A percentile compares a stretch with the other conserved stretches of the same genome.
Evolutionary conservation across 1,140 invertebrate genomes (phyloP).

Genomic region (Nixonia krombeini): DNA sequence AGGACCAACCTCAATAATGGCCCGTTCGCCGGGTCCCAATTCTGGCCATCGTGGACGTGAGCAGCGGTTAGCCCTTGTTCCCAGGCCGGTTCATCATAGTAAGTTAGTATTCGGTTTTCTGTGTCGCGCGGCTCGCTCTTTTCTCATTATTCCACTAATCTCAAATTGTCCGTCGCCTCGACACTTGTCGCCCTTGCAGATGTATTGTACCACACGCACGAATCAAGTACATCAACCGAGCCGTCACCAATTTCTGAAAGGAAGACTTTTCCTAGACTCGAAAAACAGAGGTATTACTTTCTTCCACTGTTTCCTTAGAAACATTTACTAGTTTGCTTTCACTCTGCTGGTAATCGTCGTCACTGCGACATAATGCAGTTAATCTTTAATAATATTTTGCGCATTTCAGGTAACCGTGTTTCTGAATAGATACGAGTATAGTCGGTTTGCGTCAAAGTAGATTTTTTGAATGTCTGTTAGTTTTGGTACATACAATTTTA

Average conservation of each 20-base stretch:
- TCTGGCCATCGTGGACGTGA: constrained; percentile 60
- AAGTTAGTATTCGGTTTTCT: constrained; percentile 74
- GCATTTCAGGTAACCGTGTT: too few species aligned
- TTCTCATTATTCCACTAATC: constrained; percentile 13
- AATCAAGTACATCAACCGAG: constrained; percentile 73
- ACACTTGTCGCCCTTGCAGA: constrained; percentile 57
- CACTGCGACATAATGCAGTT: too few species aligned
- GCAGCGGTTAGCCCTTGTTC: constrained; percentile 65
- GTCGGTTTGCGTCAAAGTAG: too few species aligned
- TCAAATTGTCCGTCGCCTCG: constrained; percentile 27
- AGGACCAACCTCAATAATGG: constrained; percentile 62
- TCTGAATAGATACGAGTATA: too few species aligned
- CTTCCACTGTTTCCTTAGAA: neutral
- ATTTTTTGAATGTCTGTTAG: too few species aligned
- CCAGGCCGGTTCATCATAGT: constrained; percentile 75
- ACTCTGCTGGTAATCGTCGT: too few species aligned
- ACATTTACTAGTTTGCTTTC: neutral
- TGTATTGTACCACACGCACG: constrained; percentile 72
- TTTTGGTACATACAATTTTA: too few species aligned
- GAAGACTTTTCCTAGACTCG: constrained; percentile 69
- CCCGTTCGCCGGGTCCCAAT: constrained; percentile 63
- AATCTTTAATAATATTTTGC: too few species aligned
- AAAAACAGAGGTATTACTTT: constrained; percentile 66
- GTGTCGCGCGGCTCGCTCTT: constrained; percentile 51
- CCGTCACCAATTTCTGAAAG: constrained; percentile 73